phyloP scores from a whole-genome alignment of 2,113 vertebrate species.

The Psephotus haematonotus region DNA sequence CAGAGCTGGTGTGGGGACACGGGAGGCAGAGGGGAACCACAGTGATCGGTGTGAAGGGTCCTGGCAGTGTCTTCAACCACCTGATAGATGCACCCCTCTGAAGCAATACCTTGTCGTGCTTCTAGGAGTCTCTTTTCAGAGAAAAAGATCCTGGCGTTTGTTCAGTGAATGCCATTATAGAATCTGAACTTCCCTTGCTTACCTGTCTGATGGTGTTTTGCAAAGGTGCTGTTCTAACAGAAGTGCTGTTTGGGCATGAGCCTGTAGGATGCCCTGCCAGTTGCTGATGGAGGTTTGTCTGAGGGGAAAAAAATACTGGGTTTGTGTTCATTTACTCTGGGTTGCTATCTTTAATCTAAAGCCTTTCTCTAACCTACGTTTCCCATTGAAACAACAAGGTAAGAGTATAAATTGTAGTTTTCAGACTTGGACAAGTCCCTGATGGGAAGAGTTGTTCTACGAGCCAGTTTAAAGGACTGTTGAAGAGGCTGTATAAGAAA shows the following conservation, averaged over 20 bases:
- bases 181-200: background rate
- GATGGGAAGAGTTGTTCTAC: background rate
- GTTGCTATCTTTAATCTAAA: background rate
- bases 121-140: background rate
- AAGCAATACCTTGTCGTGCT: background rate
- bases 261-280: background rate
- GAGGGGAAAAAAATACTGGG: background rate
- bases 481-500: background rate
- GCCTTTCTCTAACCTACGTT: background rate
- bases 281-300: background rate
- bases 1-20: background rate
- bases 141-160: background rate
- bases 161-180: background rate
- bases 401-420: background rate
- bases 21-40: background rate
- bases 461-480: background rate
- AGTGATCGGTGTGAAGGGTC: fast-evolving
- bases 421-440: background rate
- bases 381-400: background rate
- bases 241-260: background rate
- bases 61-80: background rate
- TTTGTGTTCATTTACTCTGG: background rate
- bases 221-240: background rate
- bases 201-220: background rate
- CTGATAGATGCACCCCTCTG: background rate